Conservation (phyloP, 2,888 invertebrate genomes). For the Dryobotodes eremita region DNA sequence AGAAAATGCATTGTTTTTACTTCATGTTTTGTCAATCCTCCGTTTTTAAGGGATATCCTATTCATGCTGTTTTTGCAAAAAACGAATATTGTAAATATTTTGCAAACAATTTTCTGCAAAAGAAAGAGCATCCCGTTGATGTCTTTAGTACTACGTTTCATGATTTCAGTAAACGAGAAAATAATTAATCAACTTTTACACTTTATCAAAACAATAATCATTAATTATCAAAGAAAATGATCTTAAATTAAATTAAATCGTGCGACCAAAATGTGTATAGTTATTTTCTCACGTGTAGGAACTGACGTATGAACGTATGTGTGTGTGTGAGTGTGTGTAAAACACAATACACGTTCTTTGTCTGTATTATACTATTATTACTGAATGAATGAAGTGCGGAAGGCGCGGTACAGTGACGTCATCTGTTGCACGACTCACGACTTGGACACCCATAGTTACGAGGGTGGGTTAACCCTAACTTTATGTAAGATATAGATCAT, state of each 20-base stretch:
- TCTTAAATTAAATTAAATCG: slow-evolving; percentile 45
- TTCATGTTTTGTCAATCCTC: too few species aligned
- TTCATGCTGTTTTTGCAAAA: background rate
- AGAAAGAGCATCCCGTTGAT: slow-evolving; percentile 64
- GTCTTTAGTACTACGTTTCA: slow-evolving; percentile 67
- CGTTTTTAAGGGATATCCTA: background rate
- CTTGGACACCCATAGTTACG: slow-evolving; percentile 25
- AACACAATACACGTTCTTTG: slow-evolving; percentile 36
- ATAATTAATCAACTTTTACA: slow-evolving; percentile 1
- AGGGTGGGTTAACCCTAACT: slow-evolving; percentile 59
- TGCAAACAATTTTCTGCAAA: background rate
- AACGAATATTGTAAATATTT: background rate
- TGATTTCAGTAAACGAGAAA: background rate
- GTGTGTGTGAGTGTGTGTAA: slow-evolving; percentile 25
- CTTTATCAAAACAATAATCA: slow-evolving; percentile 1
- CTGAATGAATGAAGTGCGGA: slow-evolving; percentile 76
- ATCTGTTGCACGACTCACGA: slow-evolving; percentile 61
- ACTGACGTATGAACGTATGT: slow-evolving; percentile 24
- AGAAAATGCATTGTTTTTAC: too few species aligned
- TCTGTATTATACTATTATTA: slow-evolving; percentile 57
- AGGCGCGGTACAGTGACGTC: slow-evolving; percentile 67
- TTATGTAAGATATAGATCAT: slow-evolving; percentile 39
- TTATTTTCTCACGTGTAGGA: slow-evolving; percentile 50
- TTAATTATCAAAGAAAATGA: slow-evolving; percentile 23
- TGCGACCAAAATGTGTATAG: slow-evolving; percentile 50